Conservation (phyloP, 2,113 vertebrate genomes). For the Pogona vitticeps region DNA sequence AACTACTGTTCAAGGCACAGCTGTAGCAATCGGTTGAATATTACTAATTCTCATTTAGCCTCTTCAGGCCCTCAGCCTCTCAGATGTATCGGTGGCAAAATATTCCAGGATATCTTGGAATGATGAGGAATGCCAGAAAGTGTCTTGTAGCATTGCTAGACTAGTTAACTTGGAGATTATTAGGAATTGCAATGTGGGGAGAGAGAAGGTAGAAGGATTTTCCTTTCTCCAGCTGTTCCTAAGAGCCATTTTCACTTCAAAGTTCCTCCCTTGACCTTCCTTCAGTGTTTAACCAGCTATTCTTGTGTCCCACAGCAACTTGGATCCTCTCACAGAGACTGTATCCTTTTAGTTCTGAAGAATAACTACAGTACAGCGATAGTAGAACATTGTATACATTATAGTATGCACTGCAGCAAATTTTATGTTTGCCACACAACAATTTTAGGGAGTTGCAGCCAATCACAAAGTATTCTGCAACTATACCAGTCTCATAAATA, state of each 20-base stretch:
- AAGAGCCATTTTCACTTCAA: not conserved
- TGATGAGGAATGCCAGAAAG: not conserved
- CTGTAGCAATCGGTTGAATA: too few species aligned
- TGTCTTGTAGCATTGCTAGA: not conserved
- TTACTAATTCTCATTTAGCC: not conserved
- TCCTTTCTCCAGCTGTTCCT: too few species aligned
- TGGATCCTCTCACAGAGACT: conserved; percentile 95
- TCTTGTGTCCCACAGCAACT: conserved; percentile 80
- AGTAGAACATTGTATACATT: not conserved
- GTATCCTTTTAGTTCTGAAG: conserved; percentile 83
- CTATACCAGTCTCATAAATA: not conserved
- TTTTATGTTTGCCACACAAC: not conserved
- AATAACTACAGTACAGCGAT: not conserved
- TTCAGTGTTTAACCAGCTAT: conserved; percentile 26
- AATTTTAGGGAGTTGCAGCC: not conserved
- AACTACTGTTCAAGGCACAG: too few species aligned
- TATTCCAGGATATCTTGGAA: not conserved
- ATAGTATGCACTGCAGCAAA: not conserved
- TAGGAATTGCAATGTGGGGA: not conserved
- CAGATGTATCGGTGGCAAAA: not conserved
- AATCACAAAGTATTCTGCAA: not conserved
- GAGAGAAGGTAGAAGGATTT: not conserved
- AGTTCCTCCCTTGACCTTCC: conserved; percentile 4
- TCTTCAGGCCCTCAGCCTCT: too few species aligned
- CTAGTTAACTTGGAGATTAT: not conserved